Evolutionary conservation across 2,113 vertebrate species (phyloP).

Genomic region (Gulo gulo): DNA sequence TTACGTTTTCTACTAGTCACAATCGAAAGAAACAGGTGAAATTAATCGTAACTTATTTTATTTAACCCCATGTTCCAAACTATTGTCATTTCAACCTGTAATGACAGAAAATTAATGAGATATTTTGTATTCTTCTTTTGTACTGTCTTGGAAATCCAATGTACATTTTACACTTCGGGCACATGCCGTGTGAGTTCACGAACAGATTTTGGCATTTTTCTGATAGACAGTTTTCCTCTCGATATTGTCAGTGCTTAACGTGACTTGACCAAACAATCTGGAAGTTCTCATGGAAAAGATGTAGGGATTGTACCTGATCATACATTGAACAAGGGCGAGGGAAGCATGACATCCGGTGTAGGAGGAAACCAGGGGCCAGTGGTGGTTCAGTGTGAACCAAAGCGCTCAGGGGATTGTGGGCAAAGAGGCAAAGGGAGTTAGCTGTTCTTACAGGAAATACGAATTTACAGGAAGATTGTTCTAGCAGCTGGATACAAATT

Average conservation of each 20-base stretch:
- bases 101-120: neutral
- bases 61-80: neutral
- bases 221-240: neutral
- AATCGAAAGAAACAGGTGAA: neutral
- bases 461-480: neutral
- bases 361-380: neutral
- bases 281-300: neutral
- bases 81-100: neutral
- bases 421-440: neutral
- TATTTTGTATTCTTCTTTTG: neutral
- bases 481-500: neutral
- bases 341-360: neutral
- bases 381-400: neutral
- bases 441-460: neutral
- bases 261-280: neutral
- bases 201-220: neutral
- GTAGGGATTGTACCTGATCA: neutral
- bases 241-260: neutral
- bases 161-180: neutral
- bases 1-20: neutral
- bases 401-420: neutral
- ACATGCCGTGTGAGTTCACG: neutral
- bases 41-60: neutral
- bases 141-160: neutral
- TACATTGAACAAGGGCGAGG: neutral